Base-by-base conservation (phyloP, 1,140 invertebrate genomes). In the Cydia fagiglandana region DNA sequence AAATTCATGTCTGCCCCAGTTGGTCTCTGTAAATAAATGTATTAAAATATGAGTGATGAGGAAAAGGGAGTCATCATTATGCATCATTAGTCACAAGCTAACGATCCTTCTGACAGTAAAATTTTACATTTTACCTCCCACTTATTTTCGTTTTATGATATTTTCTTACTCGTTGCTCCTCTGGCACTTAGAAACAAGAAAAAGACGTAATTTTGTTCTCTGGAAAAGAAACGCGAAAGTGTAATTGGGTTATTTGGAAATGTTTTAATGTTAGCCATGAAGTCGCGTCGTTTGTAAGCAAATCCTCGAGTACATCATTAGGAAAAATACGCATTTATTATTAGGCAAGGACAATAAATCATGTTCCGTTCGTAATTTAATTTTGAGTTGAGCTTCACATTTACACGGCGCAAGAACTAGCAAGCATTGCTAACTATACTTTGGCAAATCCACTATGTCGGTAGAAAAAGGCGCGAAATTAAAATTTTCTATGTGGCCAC, bases 211-310 rank as follows among this genome's bases (percentile, higher is more conserved):
- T 70, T 70, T 45, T 70, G 66, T 70, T 34, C 34, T 13, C 66
- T 20, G 66, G 17, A 17, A 70, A 45, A 45, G 13, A 45, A 10
- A 17, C 66, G 34, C 34, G 41, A n/a, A 45, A 41, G 30, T 34
- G 6, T 70, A 70, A 70, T 70, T 70, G 66, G 34, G 5, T 70
- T 70, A 41, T 70, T 70, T 41, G 17, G 66, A 41, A 61, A 38
- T 70, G 66, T 45, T 70, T 70, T 70, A 70, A 70, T 70, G 66
- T 70, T 41, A 38, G 15, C 34, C 66, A 70, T 70, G 38, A 70
- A 20, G 34, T 10, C n/a, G 34, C 30, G 66, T 38, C 24, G n/a
- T 56, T 56, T 10, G 15, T 38, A 41, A 15, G 30, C 28, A 1
- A 15, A 34, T 30, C 30, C 5, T n/a, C 15, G 30, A 38, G 53